These are phyloP conservation scores for Pseudomugil tenellus DNA, from an alignment of 2,797 vertebrate species.

Conservation along the genomic window DNA sequence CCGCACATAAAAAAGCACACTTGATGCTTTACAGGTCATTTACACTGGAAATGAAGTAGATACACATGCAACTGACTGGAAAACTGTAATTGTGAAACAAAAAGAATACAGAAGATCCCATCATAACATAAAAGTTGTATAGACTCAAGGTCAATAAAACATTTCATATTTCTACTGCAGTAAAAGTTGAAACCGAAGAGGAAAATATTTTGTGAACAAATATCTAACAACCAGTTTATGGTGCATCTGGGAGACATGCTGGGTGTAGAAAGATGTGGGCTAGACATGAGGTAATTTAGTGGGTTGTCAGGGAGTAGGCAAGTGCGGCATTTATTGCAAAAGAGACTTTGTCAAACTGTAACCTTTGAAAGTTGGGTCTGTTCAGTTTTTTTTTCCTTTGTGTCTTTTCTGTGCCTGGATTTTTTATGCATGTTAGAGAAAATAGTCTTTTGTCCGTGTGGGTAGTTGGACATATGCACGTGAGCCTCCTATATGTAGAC, in stretches of 20 bases:
- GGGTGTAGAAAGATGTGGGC: conserved; percentile 56
- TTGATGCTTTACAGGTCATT: conserved; percentile 41
- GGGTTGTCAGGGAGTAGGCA: conserved; percentile 67
- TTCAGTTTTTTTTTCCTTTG: conserved; percentile 50
- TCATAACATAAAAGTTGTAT: conserved; percentile 29
- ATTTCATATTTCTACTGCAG: conserved; percentile 30
- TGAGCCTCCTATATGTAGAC: conserved; percentile 39
- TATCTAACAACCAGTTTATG: conserved; percentile 32
- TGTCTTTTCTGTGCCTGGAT: conserved; percentile 9
- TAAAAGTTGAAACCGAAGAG: conserved; percentile 42
- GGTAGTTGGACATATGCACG: conserved; percentile 47
- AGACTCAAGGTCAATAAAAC: conserved; percentile 18
- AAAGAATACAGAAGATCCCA: conserved; percentile 6
- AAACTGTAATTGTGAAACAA: conserved; percentile 25
- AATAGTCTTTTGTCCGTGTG: conserved; percentile 44
- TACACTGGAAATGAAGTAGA: conserved; percentile 34
- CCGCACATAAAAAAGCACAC: conserved; percentile 23
- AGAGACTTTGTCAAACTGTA: conserved; percentile 66
- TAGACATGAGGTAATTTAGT: conserved; percentile 61
- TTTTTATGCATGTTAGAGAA: conserved; percentile 32
- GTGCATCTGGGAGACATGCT: conserved; percentile 59
- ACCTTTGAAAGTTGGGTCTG: conserved; percentile 63
- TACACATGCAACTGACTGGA: conserved; percentile 34
- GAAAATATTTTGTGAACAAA: conserved; percentile 45
- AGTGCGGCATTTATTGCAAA: conserved; percentile 66